Evolutionary conservation across 2,888 invertebrate species (phyloP).

Genomic region (Cerastis leucographa): DNA sequence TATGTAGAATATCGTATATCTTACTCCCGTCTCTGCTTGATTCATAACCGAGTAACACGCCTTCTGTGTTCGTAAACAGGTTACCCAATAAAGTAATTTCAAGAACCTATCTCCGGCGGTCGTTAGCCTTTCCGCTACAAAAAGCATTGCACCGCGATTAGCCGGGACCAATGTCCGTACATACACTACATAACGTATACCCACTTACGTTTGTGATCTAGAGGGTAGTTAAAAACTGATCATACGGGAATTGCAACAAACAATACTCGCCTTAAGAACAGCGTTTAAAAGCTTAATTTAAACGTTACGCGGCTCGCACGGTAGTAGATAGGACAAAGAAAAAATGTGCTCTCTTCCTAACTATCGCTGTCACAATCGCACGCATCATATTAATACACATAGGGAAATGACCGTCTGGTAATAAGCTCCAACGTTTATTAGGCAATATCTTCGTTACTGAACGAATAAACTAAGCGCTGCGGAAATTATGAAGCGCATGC

Average conservation of each 20-base stretch:
- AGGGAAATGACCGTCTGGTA: constrained; percentile 60
- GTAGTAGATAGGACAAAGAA: constrained; percentile 18
- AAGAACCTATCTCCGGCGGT: constrained; percentile 84
- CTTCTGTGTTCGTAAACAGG: constrained; percentile 84
- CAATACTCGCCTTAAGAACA: constrained; percentile 14
- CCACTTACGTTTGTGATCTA: constrained; percentile 36
- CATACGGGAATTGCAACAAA: constrained; percentile 34
- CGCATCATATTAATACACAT: constrained; percentile 47
- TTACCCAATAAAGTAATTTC: constrained; percentile 89
- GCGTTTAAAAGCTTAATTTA: constrained; percentile 21
- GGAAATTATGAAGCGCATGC: constrained; percentile 69
- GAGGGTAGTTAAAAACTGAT: constrained; percentile 44
- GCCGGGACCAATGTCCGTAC: constrained; percentile 77
- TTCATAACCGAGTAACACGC: constrained; percentile 82
- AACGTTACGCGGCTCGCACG: constrained; percentile 14
- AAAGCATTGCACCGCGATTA: constrained; percentile 83
- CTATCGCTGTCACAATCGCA: constrained; percentile 18
- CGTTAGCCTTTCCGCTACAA: constrained; percentile 85
- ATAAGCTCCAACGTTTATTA: constrained; percentile 69
- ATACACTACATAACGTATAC: constrained; percentile 52
- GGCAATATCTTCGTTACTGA: constrained; percentile 70
- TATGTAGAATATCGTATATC: constrained; percentile 72
- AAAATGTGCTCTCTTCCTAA: constrained; percentile 29
- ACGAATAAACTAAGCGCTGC: constrained; percentile 67
- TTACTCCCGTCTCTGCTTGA: constrained; percentile 79